Base-by-base conservation (phyloP, 2,797 vertebrate species). In the Sebastes miniatus region DNA sequence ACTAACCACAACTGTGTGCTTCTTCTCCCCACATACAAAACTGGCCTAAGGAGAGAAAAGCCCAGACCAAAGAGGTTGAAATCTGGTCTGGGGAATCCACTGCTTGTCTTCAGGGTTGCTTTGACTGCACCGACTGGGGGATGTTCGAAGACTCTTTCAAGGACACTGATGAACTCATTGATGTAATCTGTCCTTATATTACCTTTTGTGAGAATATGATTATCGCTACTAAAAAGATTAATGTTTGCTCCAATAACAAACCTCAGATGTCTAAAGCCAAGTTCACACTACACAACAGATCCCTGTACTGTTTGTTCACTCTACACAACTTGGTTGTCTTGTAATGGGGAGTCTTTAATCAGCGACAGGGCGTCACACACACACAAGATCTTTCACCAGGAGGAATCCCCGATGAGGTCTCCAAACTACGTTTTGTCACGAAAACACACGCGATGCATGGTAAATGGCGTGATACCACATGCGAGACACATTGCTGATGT, bases 301-400 rank as follows among this genome's bases (percentile, higher is more conserved):
- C 18, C 0, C 47, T 0, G 47, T 20, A 50, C 0, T 50, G 47
- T 50, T 50, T 20, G 47, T 50, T 50, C 8, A 50, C 47, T 0
- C 47, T 50, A 20, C 47, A 50, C 47, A 50, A 20, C 47, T 0
- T 20, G 47, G 7, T 50, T 50, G 47, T 50, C 47, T 20, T 50
- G 47, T 50, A 50, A 50, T 20, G 18, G 47, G 18, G 47, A 50
- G 47, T 50, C 47, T 50, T 20, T 20, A 50, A 50, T 50, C 18
- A 20, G 47, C 47, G 18, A 50, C 47, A 50, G 47, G 4, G 47
- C 18, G 2, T 50, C 47, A 4, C 47, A 20, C 47, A 20, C 47
- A 50, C 47, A 20, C 18, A 20, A 50, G 18, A 50, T 50, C 18
- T 50, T 50, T 50, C 43, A 8, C 47, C 47, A n/a, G 47, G 18